Evolutionary conservation across 2,797 vertebrate genomes (phyloP).

Genomic region (Stomatorhinus walkeri): DNA sequence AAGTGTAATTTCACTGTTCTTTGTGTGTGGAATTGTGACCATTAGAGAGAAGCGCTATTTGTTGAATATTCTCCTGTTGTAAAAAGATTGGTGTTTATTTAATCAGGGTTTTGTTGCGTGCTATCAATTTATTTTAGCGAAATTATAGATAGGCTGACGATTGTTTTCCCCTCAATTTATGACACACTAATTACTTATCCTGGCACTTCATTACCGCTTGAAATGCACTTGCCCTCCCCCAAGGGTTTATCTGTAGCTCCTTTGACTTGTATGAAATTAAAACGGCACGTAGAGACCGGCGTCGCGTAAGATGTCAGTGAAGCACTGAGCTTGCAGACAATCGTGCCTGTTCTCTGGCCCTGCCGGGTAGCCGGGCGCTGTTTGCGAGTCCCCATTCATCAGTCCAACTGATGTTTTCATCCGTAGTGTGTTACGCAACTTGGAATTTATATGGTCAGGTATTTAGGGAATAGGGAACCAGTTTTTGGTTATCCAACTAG

Average conservation of each 20-base stretch:
- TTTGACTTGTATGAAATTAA: conserved; percentile 26
- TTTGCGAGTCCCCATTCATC: background rate
- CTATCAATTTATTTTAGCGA: background rate
- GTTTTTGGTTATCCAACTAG: background rate
- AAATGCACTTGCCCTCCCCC: background rate
- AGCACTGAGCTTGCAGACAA: background rate
- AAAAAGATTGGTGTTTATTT: background rate
- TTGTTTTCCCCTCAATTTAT: background rate
- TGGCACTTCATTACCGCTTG: conserved; percentile 30
- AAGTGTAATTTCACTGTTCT: background rate
- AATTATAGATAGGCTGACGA: background rate
- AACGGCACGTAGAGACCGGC: background rate
- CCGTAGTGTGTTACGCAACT: background rate
- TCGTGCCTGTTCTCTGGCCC: background rate
- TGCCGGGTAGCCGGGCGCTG: background rate
- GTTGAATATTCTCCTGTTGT: background rate
- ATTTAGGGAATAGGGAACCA: background rate
- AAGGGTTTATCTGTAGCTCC: background rate
- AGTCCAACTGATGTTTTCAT: background rate
- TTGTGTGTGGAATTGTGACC: background rate
- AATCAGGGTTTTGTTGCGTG: background rate
- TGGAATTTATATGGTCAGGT: background rate
- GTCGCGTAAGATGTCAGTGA: background rate
- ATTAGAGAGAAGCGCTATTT: background rate
- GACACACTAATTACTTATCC: conserved; percentile 29